Percentiles rank a stretch among this genome's conserved stretches.
These are phyloP conservation scores for Antechinus stuartii DNA, from an alignment of 2,113 vertebrate genomes.

Conservation along the genomic window DNA sequence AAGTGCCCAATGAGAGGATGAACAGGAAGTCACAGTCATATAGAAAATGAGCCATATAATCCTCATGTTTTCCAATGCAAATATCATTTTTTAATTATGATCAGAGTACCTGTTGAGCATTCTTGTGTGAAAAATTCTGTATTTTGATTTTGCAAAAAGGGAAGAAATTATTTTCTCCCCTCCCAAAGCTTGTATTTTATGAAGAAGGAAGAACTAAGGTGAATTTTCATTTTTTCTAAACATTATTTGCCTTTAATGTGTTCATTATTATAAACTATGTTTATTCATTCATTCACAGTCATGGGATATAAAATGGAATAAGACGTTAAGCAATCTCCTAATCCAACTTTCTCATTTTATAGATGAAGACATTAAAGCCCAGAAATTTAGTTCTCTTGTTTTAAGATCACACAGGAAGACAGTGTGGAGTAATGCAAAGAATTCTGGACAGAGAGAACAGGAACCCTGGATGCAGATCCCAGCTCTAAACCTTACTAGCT, in stretches of 20 bases:
- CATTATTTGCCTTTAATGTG: not conserved
- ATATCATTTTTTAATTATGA: slow-evolving; percentile 21
- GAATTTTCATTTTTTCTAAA: not conserved
- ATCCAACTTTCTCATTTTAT: not conserved
- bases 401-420: too few species aligned
- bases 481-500: not conserved
- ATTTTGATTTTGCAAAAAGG: not conserved
- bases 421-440: not conserved
- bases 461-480: not conserved
- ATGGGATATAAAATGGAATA: not conserved
- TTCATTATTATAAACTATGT: not conserved
- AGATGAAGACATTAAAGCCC: not conserved
- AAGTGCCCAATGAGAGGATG: not conserved
- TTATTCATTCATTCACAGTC: not conserved
- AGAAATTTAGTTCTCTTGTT: not conserved
- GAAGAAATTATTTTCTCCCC: not conserved
- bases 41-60: slow-evolving; percentile 26
- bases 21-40: slow-evolving; percentile 11
- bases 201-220: not conserved
- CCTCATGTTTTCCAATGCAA: slow-evolving; percentile 31
- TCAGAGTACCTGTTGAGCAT: not conserved
- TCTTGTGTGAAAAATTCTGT: not conserved
- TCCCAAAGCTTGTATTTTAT: not conserved
- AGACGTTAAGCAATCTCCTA: not conserved
- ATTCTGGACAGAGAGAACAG: not conserved